Conservation (phyloP, 92 coral and sea anemone species). For the Isaurus tuberculatus region DNA sequence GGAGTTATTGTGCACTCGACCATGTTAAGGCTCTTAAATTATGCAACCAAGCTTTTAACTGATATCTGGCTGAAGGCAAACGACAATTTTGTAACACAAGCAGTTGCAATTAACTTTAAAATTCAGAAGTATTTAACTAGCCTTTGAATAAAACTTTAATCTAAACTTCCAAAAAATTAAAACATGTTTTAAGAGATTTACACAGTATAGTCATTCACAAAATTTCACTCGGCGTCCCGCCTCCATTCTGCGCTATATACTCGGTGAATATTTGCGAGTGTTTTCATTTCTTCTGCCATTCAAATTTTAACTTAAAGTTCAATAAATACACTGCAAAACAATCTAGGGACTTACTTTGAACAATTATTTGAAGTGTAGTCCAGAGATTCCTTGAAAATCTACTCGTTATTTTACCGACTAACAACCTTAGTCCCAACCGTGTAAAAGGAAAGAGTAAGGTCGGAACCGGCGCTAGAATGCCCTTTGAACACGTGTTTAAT, state of each 20-base stretch:
- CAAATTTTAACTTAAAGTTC: neutral
- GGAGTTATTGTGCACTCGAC: neutral
- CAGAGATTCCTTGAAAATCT: neutral
- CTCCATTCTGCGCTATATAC: constrained; percentile 27
- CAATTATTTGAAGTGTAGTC: constrained; percentile 23
- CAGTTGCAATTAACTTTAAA: neutral
- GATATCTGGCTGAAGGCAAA: neutral
- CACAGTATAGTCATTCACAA: neutral
- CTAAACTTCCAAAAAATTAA: neutral
- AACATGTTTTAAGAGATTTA: constrained; percentile 12
- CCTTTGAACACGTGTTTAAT: constrained; percentile 45
- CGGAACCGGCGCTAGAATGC: constrained; percentile 53
- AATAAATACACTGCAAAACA: neutral
- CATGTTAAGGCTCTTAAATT: neutral
- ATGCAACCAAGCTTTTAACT: neutral
- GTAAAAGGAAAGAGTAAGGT: constrained; percentile 38
- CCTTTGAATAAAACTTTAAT: neutral
- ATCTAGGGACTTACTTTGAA: constrained; percentile 12
- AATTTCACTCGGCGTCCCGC: constrained; percentile 40
- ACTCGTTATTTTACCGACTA: neutral
- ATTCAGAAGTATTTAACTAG: neutral
- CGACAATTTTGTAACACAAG: neutral
- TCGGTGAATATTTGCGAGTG: neutral
- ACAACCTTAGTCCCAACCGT: constrained; percentile 52
- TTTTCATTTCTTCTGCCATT: neutral